Evolutionary conservation across 2,113 vertebrate genomes (phyloP).

Genomic region (Ondatra zibethicus): DNA sequence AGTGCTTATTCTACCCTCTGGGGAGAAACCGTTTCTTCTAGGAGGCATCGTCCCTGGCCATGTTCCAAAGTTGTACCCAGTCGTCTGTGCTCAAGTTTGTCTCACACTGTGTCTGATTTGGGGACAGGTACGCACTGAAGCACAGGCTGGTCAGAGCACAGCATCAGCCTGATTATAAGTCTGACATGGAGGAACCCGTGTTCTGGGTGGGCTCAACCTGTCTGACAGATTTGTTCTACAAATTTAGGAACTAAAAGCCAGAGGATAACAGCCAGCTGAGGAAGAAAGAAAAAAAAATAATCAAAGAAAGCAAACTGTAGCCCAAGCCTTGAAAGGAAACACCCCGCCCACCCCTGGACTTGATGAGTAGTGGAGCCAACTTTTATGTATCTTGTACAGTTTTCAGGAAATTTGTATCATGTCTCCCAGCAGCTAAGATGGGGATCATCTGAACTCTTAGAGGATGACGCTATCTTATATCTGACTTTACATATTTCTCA

Average conservation of each 20-base stretch:
- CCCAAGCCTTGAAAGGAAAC: not conserved
- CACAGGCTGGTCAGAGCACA: not conserved
- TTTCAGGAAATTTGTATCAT: not conserved
- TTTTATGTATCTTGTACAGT: not conserved
- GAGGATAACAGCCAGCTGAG: not conserved
- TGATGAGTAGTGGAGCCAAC: not conserved
- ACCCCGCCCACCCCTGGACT: not conserved
- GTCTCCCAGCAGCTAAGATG: not conserved
- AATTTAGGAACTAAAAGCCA: not conserved
- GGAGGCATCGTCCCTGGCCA: too few species aligned
- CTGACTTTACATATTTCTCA: not conserved
- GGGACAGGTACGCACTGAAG: fast-evolving
- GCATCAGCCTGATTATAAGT: too few species aligned
- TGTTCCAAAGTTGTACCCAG: not conserved
- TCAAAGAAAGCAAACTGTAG: not conserved
- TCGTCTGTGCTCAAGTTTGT: not conserved
- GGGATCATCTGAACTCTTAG: not conserved
- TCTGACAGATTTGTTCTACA: not conserved
- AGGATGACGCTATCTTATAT: not conserved
- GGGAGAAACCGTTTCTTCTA: not conserved
- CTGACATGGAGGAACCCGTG: not conserved
- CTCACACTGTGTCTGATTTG: not conserved
- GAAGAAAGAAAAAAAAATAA: not conserved
- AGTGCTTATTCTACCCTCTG: not conserved
- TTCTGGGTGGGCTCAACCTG: not conserved